Base-by-base conservation (phyloP, 2,888 invertebrate species). In the Laspeyria flexula region DNA sequence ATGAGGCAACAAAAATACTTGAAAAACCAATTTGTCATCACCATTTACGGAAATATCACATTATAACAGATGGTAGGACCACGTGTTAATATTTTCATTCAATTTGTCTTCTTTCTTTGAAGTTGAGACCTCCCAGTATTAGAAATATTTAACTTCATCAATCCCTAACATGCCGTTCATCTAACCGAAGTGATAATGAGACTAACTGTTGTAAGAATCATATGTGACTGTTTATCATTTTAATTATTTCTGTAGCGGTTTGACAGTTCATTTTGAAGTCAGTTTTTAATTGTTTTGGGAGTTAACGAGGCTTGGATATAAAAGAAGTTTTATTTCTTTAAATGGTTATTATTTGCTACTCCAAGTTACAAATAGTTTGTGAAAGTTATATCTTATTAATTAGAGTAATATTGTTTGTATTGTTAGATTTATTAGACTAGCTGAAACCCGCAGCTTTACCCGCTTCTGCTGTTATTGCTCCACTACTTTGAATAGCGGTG, bases 31-130 rank as follows among this genome's bases (percentile, higher is more conserved):
- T 50, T 39, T 43, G 35, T 47, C 38, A 37, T 25, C 34, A 50
- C 43, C 11, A 50, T 43, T 43, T 40, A 40, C 44, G 38, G 41
- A 23, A 57, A 62, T 62, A 58, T 52, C 57, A 55, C 50, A 51
- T 59, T 51, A 63, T 54, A 54, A 46, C 16, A 39, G 21, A 60
- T 43, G 43, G 37, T 31, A 34, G 5, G 13, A 57, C 65, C 72
- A 73, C 67, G 66, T 74, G 69, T 63, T 64, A 63, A 67, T 71
- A 71, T 63, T 62, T 58, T 65, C 64, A 48, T 59, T 45, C 70
- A 50, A 59, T 69, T 79, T 77, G 74, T 64, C 73, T 73, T 65
- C 47, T 25, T 30, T 44, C 52, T 71, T 68, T 71, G 62, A 62
- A 45, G 55, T 46, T 43, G 43, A 15, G 64, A 71, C 68, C 71